Base-by-base conservation (phyloP, 2,113 vertebrate species). In the Ovis aries region DNA sequence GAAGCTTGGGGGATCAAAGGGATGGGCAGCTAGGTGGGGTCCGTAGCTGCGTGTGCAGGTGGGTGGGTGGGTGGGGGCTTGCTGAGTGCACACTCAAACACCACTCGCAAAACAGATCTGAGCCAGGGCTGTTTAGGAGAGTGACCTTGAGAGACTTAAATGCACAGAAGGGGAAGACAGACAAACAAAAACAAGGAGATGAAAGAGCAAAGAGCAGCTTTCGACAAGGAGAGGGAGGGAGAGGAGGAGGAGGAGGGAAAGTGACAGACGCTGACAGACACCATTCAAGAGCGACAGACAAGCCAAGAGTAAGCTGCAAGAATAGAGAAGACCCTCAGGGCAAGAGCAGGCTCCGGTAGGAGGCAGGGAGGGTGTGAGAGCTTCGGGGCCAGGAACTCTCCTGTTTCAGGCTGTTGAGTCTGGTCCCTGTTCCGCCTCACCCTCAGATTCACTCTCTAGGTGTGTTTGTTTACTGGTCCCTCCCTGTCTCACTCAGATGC, bases 1-100 rank as follows among this genome's bases (percentile, higher is more conserved):
- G 88, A 95, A 40, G 96, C 95, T 96, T 94, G 57, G 13, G 74
- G 95, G 29, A 96, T 97, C 97, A 98, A 97, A 98, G 92, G 80
- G n/a, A 94, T 64, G 45, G 67, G 88, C 90, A 82, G 84, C 88
- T 67, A 86, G 67, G 94, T 89, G 90, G 88, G 95, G 81, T 86
- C 78, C 52, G 1, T 45, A 67, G 74, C 95, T 91, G 3, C 71
- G 77, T 17, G 45, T 40, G 77, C 8, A 9, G 33, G 57, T 14
- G 50, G 60, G 88, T 27, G 40, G 80, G 36, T 36, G 57, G 60
- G 80, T 43, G 71, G 77, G 29, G 48, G 64, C 52, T 88, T 64
- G 62, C 59, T 97, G 91, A 77, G 95, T 16, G 48, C 45, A 52
- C 17, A 57, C 27, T 85, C 81, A 71, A 86, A 57, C 43, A 64